A percentile compares a stretch with the other conserved stretches of the same genome.
phyloP scores from a whole-genome alignment of 2,888 invertebrate genomes.

The Cactoblastis cactorum region DNA sequence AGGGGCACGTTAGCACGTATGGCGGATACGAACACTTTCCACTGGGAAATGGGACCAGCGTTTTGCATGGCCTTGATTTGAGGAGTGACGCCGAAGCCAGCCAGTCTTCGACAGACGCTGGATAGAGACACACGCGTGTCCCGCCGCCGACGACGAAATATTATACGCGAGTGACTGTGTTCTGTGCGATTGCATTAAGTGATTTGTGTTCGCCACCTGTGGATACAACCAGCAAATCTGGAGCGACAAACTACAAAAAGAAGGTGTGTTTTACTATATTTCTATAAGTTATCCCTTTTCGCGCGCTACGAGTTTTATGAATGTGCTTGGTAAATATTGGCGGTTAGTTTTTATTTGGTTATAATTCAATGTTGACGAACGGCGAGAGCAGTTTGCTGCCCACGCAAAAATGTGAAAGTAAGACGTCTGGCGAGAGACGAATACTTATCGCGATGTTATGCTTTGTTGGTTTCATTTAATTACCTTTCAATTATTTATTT shows the following conservation, averaged over 20 bases:
- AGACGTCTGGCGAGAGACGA: slow-evolving; percentile 30
- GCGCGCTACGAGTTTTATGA: slow-evolving; percentile 34
- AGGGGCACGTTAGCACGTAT: slow-evolving; percentile 70
- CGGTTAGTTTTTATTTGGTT: slow-evolving; percentile 26
- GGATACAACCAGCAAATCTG: slow-evolving; percentile 61
- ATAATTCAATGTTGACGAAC: slow-evolving; percentile 10
- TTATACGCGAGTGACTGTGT: slow-evolving; percentile 50
- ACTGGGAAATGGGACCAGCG: slow-evolving; percentile 71
- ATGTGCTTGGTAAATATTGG: slow-evolving; percentile 33
- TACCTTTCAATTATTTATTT: slow-evolving; percentile 28
- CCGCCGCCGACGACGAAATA: slow-evolving; percentile 29
- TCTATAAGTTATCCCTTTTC: slow-evolving; percentile 19
- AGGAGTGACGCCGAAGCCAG: slow-evolving; percentile 31
- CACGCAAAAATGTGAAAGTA: slow-evolving; percentile 59
- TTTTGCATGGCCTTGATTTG: slow-evolving; percentile 74
- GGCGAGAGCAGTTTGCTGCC: slow-evolving; percentile 20
- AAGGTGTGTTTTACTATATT: slow-evolving; percentile 47
- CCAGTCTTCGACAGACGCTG: slow-evolving; percentile 37
- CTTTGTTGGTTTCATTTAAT: slow-evolving; percentile 34
- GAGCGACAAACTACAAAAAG: slow-evolving; percentile 51
- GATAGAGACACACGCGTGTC: slow-evolving; percentile 30
- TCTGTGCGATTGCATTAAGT: slow-evolving; percentile 46
- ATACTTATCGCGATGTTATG: slow-evolving; percentile 41
- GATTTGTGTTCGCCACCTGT: slow-evolving; percentile 38
- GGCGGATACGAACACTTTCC: slow-evolving; percentile 76